Conservation (phyloP, 2,888 invertebrate genomes). For the Mamestra brassicae region DNA sequence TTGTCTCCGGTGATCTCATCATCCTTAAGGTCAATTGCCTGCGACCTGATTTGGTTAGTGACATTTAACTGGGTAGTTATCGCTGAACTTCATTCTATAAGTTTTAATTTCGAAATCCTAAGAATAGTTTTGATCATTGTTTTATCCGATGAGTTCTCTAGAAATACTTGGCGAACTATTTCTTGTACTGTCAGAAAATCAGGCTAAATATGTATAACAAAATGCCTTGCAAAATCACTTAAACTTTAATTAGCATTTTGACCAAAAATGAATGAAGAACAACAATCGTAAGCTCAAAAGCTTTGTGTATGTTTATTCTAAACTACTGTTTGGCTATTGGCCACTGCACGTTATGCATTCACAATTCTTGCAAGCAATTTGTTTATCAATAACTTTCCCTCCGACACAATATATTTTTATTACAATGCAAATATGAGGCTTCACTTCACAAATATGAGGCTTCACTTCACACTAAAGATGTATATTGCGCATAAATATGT, state of each 20-base stretch:
- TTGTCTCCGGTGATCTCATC: constrained; percentile 37
- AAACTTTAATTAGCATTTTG: neutral
- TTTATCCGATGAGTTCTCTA: neutral
- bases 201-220: too few species aligned
- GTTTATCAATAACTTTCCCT: constrained; percentile 1
- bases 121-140: neutral
- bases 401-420: constrained; percentile 9
- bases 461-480: constrained; percentile 16
- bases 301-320: neutral
- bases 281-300: too few species aligned
- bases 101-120: constrained; percentile 16
- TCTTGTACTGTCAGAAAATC: constrained; percentile 1
- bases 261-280: neutral
- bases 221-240: neutral
- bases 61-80: constrained; percentile 8
- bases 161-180: neutral
- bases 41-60: constrained; percentile 53
- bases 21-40: constrained; percentile 65
- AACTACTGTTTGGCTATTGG: neutral
- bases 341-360: neutral
- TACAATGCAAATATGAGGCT: neutral
- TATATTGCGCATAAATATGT: constrained; percentile 61
- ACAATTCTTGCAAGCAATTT: neutral
- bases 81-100: constrained; percentile 2
- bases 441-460: neutral